Evolutionary conservation across 2,888 invertebrate genomes (phyloP), one percentile per base, ranked within the genome.

Genomic region (Rhingia rostrata): DNA sequence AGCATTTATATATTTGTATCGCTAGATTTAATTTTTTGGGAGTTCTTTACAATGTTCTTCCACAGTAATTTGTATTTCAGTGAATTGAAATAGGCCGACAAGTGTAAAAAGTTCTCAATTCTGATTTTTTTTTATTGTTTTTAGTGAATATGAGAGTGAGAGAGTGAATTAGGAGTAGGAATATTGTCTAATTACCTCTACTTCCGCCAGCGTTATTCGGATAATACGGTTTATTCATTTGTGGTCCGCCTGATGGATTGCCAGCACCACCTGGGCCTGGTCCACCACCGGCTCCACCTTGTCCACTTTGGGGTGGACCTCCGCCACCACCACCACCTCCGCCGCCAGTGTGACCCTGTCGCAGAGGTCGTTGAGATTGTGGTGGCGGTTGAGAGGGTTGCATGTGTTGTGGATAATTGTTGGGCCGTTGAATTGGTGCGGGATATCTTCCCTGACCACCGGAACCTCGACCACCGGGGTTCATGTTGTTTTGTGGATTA

Each of bases 361-460:
- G 88, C 7, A 89, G 89, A 58, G 89, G 88, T 30, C 88, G 88
- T 3, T 89, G 89, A 43, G 89, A 89, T 81, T 86, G 87, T 64
- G 89, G 87, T 64, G 86, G 87, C 35, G 87, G 87, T 87, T 87
- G 88, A 54, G 87, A 87, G 41, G 87, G 87, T 82, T 88, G 90
- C 79, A 90, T 89, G 87, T 90, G 90, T 72, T 90, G 91, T 72
- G 91, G 91, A 89, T 91, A 91, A 69, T 91, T 91, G 73, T 91
- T 91, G 51, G 91, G 91, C 39, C 91, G 87, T 77, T 91, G 91
- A 70, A 91, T 91, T 30, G 91, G 91, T 56, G 91, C 89, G 14
- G 91, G 91, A 87, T 91, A 91, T 14, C 91, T 89, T 83, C 90
- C 91, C 77, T 90, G 90, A 1, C 88, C 88, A 61, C 88, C 88